Conservation (phyloP, 2,888 invertebrate species). For the Morpho helenor region DNA sequence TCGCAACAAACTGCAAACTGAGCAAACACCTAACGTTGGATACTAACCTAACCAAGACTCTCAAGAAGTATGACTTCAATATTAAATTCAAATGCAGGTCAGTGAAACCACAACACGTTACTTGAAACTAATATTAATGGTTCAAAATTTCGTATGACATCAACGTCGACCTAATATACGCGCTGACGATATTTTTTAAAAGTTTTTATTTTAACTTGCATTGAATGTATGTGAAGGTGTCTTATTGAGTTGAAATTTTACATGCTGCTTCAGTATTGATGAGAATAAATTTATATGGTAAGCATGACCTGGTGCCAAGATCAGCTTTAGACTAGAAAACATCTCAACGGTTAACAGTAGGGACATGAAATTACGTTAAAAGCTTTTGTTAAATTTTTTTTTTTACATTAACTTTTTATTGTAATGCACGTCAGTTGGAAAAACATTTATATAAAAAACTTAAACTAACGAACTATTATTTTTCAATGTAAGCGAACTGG, state of each 20-base stretch:
- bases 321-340: no score
- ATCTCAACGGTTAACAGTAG: no score
- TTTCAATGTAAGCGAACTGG: slow-evolving; percentile 9
- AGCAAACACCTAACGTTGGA: no score
- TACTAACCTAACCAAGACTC: neutral
- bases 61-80: slow-evolving; percentile 5
- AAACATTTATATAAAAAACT: neutral
- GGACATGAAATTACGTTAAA: no score
- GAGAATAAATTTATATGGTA: neutral
- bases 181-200: slow-evolving; percentile 10
- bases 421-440: no score
- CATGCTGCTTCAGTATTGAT: no score
- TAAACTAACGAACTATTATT: slow-evolving; percentile 12
- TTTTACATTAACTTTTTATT: no score
- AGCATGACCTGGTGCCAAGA: no score
- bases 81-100: slow-evolving; percentile 8
- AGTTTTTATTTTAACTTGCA: neutral
- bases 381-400: no score
- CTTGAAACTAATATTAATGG: slow-evolving; percentile 7
- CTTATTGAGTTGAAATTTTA: no score
- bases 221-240: no score
- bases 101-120: slow-evolving; percentile 7
- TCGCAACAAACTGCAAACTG: no score
- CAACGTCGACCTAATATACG: slow-evolving; percentile 14
- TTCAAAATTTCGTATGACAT: slow-evolving; percentile 14